Base-by-base conservation (phyloP, 2,797 vertebrate species). In the Myotis myotis region DNA sequence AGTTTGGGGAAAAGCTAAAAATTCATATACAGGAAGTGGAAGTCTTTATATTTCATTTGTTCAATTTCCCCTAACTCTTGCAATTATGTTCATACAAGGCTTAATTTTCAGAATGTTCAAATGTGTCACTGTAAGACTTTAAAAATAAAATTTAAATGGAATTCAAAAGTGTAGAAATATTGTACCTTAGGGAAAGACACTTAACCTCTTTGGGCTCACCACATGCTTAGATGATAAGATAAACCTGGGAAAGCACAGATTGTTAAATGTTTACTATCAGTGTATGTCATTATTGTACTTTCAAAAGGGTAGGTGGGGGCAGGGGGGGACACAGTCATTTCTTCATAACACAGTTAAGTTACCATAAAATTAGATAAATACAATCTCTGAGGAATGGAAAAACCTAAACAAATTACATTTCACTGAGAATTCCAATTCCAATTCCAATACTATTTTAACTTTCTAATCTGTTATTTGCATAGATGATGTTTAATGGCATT, bases 1-100 rank as follows among this genome's bases (percentile, higher is more conserved):
- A 98, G 97, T 98, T 98, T 98, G 97, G 97, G 97, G 97, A 97
- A 98, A 98, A 97, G 94, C 98, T 98, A 98, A 98, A 98, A 98
- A 98, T 97, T 97, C 97, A 97, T 97, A 97, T 97, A 95, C 97
- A 98, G 98, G 98, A 98, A 98, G 98, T 95, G 95, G 96, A 98
- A 96, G 97, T 97, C 97, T 98, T 97, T 98, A 97, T 97, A 98
- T 97, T 98, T 98, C 98, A 98, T 98, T 97, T 96, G 97, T 96
- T 98, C 97, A 97, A 97, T 98, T 98, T 98, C 98, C 97, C 97
- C 95, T 97, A 95, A 96, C 93, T 76, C 96, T 95, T 97, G 87
- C 95, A 97, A 95, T 96, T 87, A 98, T 97, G 97, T 97, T 98
- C 96, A 97, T 89, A 97, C 96, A 93, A 97, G 96, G 97, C 94